Evolutionary conservation across 1,140 invertebrate species (phyloP), one percentile per base, ranked within the genome.

Genomic region (Heterodera schachtii): DNA sequence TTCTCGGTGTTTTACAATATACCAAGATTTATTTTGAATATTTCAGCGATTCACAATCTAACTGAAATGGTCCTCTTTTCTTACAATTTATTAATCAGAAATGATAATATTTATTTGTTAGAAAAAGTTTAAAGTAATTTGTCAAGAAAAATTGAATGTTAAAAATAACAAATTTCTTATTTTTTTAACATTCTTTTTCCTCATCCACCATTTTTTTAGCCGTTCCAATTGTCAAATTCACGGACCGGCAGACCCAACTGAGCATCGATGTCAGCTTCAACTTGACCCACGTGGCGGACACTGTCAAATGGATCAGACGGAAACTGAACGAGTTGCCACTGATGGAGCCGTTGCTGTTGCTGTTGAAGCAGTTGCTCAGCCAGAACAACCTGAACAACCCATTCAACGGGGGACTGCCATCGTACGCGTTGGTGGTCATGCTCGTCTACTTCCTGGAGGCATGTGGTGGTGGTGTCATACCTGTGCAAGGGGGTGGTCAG

Each of bases 331-430:
- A 69, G 49, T 13, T 70, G 31, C 60, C 44, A 16, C 43, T 69
- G 21, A 8, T 78, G 57, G 77, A 78, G 21, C 77, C 77, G 8
- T 49, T 85, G n/a, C 66, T 87, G n/a, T 49, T 85, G 11, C 46
- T 85, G 52, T 44, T 87, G 21, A 85, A 85, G 57, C 75, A 86
- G n/a, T 85, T 83, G 31, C 73, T 85, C 11, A 47, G 97, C 74
- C 95, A 98, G 91, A 93, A 96, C 91, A 95, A 98, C 92, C 93
- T 99, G 86, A 98, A 98, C 92, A 96, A 98, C 93, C 97, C 98
- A 73, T 99, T 97, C 92, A 98, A 96, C 75, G 96, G 97, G 85
- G 97, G 97, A 90, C 97, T 99, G 87, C 96, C 96, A 84, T 98
- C 96, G 64, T 99, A 99, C 91, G 96, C 96, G 90, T 93, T 99